These are phyloP conservation scores for Microcebus murinus DNA, from an alignment of 2,113 vertebrate species.

Conservation along the genomic window DNA sequence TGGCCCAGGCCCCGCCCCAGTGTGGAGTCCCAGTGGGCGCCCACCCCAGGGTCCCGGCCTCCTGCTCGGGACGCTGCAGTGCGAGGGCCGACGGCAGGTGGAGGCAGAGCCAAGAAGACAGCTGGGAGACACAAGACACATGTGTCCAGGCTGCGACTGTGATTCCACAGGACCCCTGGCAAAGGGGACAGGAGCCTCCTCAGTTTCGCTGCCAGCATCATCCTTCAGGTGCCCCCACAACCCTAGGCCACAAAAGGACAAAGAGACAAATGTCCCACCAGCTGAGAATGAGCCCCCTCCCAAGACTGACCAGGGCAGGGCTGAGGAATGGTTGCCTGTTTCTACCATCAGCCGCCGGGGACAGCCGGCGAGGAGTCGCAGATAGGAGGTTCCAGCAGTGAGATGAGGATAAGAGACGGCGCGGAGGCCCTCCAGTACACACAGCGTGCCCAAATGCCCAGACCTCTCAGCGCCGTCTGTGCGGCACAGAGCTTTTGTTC, in stretches of 20 bases:
- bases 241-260: neutral
- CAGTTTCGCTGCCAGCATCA: neutral
- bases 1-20: neutral
- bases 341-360: neutral
- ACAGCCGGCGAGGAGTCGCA: neutral
- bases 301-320: neutral
- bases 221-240: neutral
- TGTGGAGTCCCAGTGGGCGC: fast-evolving
- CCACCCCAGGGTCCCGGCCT: neutral
- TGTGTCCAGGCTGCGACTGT: neutral
- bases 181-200: neutral
- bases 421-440: no score
- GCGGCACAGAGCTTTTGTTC: neutral
- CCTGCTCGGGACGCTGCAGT: neutral
- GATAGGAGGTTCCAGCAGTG: neutral
- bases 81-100: neutral
- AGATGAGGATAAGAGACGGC: neutral
- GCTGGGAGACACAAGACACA: no score
- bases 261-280: neutral
- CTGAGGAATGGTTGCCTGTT: neutral
- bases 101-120: neutral
- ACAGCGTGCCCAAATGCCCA: neutral
- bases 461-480: neutral
- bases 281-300: neutral
- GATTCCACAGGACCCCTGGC: no score